Evolutionary conservation across 2,113 vertebrate species (phyloP), one percentile per base, ranked within the genome.

Genomic region (Coturnix japonica): DNA sequence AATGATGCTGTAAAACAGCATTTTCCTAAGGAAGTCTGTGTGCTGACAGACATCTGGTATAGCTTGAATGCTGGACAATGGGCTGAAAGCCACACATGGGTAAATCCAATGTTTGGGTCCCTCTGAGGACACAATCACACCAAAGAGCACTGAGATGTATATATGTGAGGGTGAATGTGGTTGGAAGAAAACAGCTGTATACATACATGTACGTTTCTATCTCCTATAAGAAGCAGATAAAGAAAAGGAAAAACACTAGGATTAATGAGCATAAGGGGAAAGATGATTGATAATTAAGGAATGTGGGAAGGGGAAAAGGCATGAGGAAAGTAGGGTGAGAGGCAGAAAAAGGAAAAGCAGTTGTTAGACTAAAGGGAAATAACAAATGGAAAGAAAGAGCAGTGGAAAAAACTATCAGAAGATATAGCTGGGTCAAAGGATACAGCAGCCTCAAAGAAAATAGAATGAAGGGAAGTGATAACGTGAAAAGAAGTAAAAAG

Each of bases 351-450:
- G 72, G 85, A 67, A 92, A 81, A 77, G 16, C 54, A 74, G 57
- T 85, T 85, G 77, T 51, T 69, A 76, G 30, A 85, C 89, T 85
- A 91, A 89, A 95, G 75, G 74, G 89, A 93, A 93, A 80, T 46
- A 92, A 85, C 6, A 1, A 89, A 89, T 63, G 91, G 96, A 96
- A 95, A 95, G 22, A 82, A 94, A 85, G 64, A 70, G 79, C 60
- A 80, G 75, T 93, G 95, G 96, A 94, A 95, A 96, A 96, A 91
- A 71, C 11, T 91, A 91, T 91, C 81, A 89, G 91, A 95, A 72
- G 81, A 93, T 75, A 84, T 6, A 81, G 67, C 5, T 2, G 82
- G 5, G 1, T 75, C 56, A 49, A 79, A 63, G 61, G 31, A 66
- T 35, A 53, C 12, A 51, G 43, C 46, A 75, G 63, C 28, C 11